Evolutionary conservation across 1,140 invertebrate species (phyloP), one percentile per base, ranked within the genome.

Genomic region (Plectus sambesii): DNA sequence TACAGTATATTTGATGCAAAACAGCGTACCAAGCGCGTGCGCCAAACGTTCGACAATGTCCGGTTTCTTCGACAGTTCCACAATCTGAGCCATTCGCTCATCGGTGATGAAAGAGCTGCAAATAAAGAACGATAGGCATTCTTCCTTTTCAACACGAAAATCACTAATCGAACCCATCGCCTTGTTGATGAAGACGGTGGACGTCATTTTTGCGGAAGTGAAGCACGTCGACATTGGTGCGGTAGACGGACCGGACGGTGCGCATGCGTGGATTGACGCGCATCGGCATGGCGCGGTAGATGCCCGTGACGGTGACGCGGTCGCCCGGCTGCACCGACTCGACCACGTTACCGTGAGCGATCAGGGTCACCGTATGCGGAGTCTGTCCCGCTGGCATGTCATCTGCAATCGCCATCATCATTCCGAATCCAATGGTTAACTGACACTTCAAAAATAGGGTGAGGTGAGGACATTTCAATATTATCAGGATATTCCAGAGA

Each of bases 351-450:
- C 87, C 87, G 72, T 97, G 87, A 2, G 87, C 86, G 72, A 87
- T 89, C 9, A 96, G 64, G 22, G 82, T 73, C 1, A 97, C 82
- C 24, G 89, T 97, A 63, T 93, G 85, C 0, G 93, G 92, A 0
- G 93, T 97, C 60, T 97, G 88, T 3, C 93, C 90, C 39, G 90
- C 84, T 1, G 90, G 88, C 86, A 96, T 96, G 69, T 96, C 90
- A 70, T 96, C 90, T 78, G 59, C 19, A 70, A 69, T 35, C 55
- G 47, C 3, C 37, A 33, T 26, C 15, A 25, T 20, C 22, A 26
- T n/a, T 53, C 51, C 15, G 8, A 9, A 9, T 55, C 15, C 51
- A 53, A 52, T 52, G 26, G 20, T n/a, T n/a, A n/a, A n/a, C n/a
- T n/a, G n/a, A n/a, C n/a, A n/a, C n/a, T n/a, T n/a, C n/a, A n/a